phyloP scores from a whole-genome alignment of 2,797 vertebrate species.

The Phoebastria nigripes region DNA sequence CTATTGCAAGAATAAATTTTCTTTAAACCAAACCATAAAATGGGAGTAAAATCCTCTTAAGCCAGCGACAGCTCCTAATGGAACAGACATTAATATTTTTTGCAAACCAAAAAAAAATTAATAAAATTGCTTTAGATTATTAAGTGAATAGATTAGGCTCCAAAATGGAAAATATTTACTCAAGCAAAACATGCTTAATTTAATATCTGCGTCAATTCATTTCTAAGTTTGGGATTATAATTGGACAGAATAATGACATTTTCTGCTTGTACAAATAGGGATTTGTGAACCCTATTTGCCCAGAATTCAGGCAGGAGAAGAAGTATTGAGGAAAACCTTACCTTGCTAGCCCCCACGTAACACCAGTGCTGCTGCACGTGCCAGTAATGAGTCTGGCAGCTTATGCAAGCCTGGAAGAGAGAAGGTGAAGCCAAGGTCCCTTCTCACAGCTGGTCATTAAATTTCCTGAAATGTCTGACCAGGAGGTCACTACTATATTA shows the following conservation, averaged over 20 bases:
- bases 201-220: slow-evolving; percentile 69
- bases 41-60: slow-evolving; percentile 66
- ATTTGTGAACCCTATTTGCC: slow-evolving; percentile 22
- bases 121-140: slow-evolving; percentile 62
- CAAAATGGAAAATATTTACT: slow-evolving; percentile 70
- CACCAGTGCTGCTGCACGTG: background rate
- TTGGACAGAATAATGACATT: slow-evolving; percentile 47
- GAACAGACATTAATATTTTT: slow-evolving; percentile 30
- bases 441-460: background rate
- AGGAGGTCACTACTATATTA: background rate
- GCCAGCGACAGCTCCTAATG: slow-evolving; percentile 19
- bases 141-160: slow-evolving; percentile 64
- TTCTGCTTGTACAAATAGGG: slow-evolving; percentile 46
- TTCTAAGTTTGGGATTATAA: slow-evolving; percentile 62
- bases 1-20: slow-evolving; percentile 55
- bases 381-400: background rate
- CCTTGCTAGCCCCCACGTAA: background rate
- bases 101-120: slow-evolving; percentile 14
- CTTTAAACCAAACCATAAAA: slow-evolving; percentile 62
- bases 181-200: slow-evolving; percentile 66
- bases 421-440: background rate
- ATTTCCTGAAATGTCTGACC: background rate
- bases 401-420: background rate
- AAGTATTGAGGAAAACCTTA: background rate
- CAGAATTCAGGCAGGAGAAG: slow-evolving; percentile 29